Percentiles rank a stretch among this genome's conserved stretches.
Conservation (phyloP, 2,113 vertebrate genomes). For the Lepus timidus region DNA sequence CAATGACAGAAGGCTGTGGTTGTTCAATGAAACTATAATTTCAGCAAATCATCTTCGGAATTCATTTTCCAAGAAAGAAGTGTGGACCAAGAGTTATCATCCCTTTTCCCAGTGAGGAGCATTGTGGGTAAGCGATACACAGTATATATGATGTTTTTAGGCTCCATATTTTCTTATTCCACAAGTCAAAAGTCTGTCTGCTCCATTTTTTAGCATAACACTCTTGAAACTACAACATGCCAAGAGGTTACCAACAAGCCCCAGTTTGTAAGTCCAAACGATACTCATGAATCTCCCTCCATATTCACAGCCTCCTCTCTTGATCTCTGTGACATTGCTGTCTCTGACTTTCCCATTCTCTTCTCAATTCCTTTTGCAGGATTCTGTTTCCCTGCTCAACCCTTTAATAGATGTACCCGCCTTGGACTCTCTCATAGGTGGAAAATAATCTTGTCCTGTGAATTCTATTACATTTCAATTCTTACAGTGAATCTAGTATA, state of each 20-base stretch:
- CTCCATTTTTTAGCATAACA: not conserved
- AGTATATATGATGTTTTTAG: not conserved
- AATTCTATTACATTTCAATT: slow-evolving; percentile 21
- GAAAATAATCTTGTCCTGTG: slow-evolving; percentile 22
- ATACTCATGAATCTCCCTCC: not conserved
- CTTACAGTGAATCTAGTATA: slow-evolving; percentile 1
- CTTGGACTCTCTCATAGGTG: not conserved
- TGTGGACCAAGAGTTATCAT: not conserved
- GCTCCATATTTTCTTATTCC: slow-evolving; percentile 2
- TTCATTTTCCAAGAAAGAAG: not conserved
- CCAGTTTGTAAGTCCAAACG: not conserved
- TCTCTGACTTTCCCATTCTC: not conserved
- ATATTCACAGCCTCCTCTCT: not conserved
- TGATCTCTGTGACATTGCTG: not conserved
- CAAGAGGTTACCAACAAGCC: not conserved
- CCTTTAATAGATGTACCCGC: not conserved
- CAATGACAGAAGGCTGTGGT: not conserved
- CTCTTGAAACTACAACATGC: not conserved
- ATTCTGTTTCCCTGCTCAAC: not conserved
- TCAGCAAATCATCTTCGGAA: slow-evolving; percentile 12
- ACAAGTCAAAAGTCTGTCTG: not conserved
- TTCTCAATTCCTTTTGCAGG: slow-evolving; percentile 12
- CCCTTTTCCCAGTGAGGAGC: not conserved
- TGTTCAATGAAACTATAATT: not conserved
- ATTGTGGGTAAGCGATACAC: not conserved